Conservation (phyloP, 2,888 invertebrate species). For the Drosophila atripex region DNA sequence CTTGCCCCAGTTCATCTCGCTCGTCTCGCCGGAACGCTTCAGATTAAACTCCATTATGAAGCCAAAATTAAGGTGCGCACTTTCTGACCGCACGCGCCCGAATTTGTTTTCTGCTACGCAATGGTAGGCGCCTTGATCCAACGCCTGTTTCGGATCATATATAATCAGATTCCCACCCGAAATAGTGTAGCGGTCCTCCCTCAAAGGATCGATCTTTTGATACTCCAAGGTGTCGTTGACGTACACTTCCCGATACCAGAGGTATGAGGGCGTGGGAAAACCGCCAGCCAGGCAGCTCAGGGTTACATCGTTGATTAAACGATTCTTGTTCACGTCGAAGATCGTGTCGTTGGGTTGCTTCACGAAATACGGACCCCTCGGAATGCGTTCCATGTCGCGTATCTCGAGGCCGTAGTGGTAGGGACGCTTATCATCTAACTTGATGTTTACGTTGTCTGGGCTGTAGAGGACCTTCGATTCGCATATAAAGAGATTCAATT, state of each 20-base stretch:
- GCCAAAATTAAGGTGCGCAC: conserved; percentile 94
- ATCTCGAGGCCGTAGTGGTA: conserved; percentile 94
- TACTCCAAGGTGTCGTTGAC: conserved; percentile 90
- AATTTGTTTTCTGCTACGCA: conserved; percentile 95
- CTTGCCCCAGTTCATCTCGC: conserved; percentile 97
- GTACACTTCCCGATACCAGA: conserved; percentile 95
- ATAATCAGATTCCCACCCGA: conserved; percentile 97
- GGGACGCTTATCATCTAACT: conserved; percentile 91
- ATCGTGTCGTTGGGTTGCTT: conserved; percentile 93
- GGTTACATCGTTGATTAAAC: conserved; percentile 89
- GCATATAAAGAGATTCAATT: conserved; percentile 92
- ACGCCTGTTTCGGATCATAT: conserved; percentile 90
- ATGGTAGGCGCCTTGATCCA: conserved; percentile 94
- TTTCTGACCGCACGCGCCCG: conserved; percentile 95
- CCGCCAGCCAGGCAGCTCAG: conserved; percentile 93
- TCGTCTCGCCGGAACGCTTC: conserved; percentile 92
- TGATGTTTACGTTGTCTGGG: conserved; percentile 88
- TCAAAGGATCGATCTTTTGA: conserved; percentile 90
- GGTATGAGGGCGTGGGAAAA: conserved; percentile 94
- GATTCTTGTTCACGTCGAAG: conserved; percentile 91
- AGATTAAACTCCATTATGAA: conserved; percentile 95
- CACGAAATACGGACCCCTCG: conserved; percentile 94
- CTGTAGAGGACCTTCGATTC: conserved; percentile 85
- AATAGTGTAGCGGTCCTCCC: conserved; percentile 90
- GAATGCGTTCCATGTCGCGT: conserved; percentile 91